Percentiles rank a stretch among this genome's conserved stretches.
Conservation (phyloP, 2,113 vertebrate species). For the Varanus komodoensis region DNA sequence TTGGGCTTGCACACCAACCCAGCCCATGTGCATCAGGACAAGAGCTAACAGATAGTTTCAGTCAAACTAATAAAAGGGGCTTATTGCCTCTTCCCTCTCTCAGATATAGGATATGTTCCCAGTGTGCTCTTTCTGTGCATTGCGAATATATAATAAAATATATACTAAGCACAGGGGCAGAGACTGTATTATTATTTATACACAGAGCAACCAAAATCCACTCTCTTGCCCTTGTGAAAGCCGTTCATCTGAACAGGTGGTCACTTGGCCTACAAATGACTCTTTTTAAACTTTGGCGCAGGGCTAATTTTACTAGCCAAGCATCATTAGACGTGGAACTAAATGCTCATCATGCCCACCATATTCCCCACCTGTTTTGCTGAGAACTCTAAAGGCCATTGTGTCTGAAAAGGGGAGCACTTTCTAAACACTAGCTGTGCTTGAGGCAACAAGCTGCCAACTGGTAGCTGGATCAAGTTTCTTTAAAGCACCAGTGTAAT, state of each 20-base stretch:
- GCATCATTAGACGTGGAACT: not conserved
- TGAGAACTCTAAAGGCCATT: not conserved
- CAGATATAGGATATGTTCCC: not conserved
- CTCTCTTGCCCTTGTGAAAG: not conserved
- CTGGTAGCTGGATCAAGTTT: conserved; percentile 5
- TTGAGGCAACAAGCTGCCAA: not conserved
- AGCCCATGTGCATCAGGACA: not conserved
- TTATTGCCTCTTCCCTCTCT: not conserved
- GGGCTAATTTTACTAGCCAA: not conserved
- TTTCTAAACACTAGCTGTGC: not conserved
- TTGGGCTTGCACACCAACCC: not conserved
- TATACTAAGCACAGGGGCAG: not conserved
- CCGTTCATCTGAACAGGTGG: not conserved
- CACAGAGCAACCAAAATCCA: not conserved
- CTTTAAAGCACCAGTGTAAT: conserved; percentile 16
- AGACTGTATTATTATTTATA: not conserved
- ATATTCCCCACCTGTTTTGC: not conserved
- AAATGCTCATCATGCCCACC: not conserved
- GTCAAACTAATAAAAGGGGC: not conserved
- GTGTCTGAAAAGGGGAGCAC: not conserved
- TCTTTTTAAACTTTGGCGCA: not conserved
- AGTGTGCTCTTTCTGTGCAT: too few species aligned
- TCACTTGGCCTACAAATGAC: not conserved
- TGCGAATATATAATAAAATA: not conserved
- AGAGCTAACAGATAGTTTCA: not conserved